These are phyloP conservation scores for Electrona antarctica DNA, from an alignment of 2,113 vertebrate genomes.

Conservation along the genomic window DNA sequence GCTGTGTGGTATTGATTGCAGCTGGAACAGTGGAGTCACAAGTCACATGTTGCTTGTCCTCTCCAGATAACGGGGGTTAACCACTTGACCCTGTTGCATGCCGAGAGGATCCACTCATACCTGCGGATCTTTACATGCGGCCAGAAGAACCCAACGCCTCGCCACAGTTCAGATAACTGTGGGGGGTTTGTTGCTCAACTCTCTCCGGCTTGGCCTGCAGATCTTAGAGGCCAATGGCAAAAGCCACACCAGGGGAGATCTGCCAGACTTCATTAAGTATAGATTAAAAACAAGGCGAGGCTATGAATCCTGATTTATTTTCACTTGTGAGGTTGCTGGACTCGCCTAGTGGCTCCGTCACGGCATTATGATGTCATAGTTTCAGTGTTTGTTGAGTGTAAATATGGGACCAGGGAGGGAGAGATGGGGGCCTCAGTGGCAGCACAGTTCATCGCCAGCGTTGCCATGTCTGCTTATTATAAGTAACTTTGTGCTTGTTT, in stretches of 20 bases:
- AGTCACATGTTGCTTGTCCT: conserved; percentile 61
- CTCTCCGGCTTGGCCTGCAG: conserved; percentile 34
- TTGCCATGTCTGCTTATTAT: too few relatives aligned
- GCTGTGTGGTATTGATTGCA: conserved; percentile 71
- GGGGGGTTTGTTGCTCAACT: conserved; percentile 6
- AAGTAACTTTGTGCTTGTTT: too few relatives aligned
- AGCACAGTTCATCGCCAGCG: too few relatives aligned
- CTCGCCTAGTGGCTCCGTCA: conserved; percentile 44
- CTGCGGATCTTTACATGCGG: conserved; percentile 21
- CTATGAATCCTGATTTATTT: conserved; percentile 61
- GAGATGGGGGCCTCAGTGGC: background rate
- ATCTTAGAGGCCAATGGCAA: conserved; percentile 39
- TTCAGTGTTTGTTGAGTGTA: conserved; percentile 70
- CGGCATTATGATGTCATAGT: conserved; percentile 69
- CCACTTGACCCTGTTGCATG: conserved; percentile 69
- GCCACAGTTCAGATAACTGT: background rate
- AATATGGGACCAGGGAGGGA: conserved; percentile 43
- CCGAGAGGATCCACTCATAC: conserved; percentile 49
- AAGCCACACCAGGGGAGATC: conserved; percentile 47
- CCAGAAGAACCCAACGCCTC: conserved; percentile 16
- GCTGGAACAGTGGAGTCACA: conserved; percentile 46
- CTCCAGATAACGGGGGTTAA: conserved; percentile 72
- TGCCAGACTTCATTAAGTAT: conserved; percentile 65
- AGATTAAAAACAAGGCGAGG: conserved; percentile 62
- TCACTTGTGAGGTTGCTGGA: conserved; percentile 59